Evolutionary conservation across 2,888 invertebrate species (phyloP), one percentile per base, ranked within the genome.

Genomic region (Harpalus rubripes): DNA sequence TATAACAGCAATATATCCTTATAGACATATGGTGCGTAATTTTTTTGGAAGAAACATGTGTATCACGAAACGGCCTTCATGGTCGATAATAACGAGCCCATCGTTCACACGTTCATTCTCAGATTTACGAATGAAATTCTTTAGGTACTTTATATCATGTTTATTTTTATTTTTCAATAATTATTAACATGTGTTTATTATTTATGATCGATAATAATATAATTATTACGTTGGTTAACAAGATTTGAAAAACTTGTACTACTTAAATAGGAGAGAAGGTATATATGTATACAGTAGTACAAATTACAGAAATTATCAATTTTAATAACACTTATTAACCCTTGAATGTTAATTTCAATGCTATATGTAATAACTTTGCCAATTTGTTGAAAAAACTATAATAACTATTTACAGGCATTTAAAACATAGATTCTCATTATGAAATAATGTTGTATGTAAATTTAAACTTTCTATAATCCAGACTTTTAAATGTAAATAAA

Each of bases 61-160:
- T 72, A 76, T 52, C 44, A 26, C 44, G 22, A 65, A 39, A 26
- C n/a, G 59, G 72, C 82, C 82, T 82, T 82, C 72, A 68, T 52
- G 68, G 39, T 68, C 82, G 32, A 82, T 56, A 82, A 72, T 82
- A 68, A 82, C 74, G 74, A 58, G 82, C 82, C 82, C 82, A 82
- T 82, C 82, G 59, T 82, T 82, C 56, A 82, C 82, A 74, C 59
- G 74, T 59, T 58, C 52, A 63, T 44, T 63, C 26, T 61, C 7
- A 81, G 8, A 18, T 52, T 52, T 76, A 8, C 76, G 32, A 32
- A 32, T 32, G 3, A 6, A 32, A 32, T 32, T 32, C 32, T 32
- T 32, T 32, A 32, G 32, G 32, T 6, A 52, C 44, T 52, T 52
- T 52, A 52, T 10, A 52, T 52, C 44, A 52, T 12, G 44, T 52